Conservation (phyloP, 2,113 vertebrate species). For the Emydocephalus ijimae region DNA sequence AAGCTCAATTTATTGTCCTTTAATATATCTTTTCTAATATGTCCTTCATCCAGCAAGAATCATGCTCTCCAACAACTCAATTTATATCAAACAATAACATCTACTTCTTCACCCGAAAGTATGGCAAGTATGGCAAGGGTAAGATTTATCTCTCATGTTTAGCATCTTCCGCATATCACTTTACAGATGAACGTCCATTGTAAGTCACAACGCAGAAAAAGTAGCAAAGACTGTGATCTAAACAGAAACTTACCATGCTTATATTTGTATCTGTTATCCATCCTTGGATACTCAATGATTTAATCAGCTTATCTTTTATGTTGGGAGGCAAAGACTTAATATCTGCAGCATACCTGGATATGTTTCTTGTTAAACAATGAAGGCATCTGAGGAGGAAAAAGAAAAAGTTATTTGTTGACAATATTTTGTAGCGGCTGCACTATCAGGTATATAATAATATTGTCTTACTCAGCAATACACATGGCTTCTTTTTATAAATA, state of each 20-base stretch:
- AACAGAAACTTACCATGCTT: conserved; percentile 72
- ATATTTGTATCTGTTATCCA: conserved; percentile 82
- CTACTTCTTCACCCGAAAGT: background rate
- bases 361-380: conserved; percentile 67
- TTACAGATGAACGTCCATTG: background rate
- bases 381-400: conserved; percentile 69
- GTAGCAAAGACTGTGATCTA: background rate
- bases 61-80: background rate
- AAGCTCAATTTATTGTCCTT: background rate
- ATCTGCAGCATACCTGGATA: conserved; percentile 72
- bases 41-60: background rate
- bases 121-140: background rate
- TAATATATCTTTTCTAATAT: background rate
- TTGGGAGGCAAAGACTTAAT: conserved; percentile 75
- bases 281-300: conserved; percentile 75
- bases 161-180: background rate
- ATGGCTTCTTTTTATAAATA: background rate
- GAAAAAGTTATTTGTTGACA: background rate
- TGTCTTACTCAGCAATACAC: background rate
- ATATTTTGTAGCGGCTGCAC: background rate
- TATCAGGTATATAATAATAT: background rate
- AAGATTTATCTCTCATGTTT: background rate
- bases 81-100: background rate
- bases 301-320: conserved; percentile 83
- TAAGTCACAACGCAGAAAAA: background rate